Evolutionary conservation across 1,140 invertebrate genomes (phyloP).

Genomic region (Drosophila oshimai): DNA sequence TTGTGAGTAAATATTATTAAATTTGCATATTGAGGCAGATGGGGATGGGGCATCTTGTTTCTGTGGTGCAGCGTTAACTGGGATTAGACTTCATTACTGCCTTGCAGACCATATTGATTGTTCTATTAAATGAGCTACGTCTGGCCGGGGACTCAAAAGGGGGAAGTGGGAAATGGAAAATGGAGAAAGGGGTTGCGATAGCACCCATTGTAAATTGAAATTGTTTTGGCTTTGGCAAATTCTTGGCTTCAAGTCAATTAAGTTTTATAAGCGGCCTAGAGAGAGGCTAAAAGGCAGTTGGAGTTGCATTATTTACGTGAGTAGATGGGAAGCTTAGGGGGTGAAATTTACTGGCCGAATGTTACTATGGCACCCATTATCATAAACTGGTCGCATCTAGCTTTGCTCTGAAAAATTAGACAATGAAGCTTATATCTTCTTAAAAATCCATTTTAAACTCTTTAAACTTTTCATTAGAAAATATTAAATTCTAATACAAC

Average conservation of each 20-base stretch:
- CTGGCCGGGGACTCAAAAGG: slow-evolving; percentile 14
- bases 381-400: neutral
- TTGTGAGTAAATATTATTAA: slow-evolving; percentile 72
- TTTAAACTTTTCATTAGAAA: too few relatives aligned
- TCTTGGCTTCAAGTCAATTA: slow-evolving; percentile 66
- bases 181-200: neutral
- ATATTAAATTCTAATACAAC: too few relatives aligned
- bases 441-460: too few relatives aligned
- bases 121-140: slow-evolving; percentile 71
- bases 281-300: slow-evolving; percentile 2
- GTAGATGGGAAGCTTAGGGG: slow-evolving; percentile 8
- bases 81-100: slow-evolving; percentile 77
- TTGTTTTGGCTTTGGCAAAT: slow-evolving; percentile 68
- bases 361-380: neutral
- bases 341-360: slow-evolving; percentile 4
- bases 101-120: slow-evolving; percentile 68
- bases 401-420: neutral
- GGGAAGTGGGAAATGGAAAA: neutral
- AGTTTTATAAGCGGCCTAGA: slow-evolving; percentile 56
- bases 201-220: slow-evolving; percentile 62
- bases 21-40: slow-evolving; percentile 53
- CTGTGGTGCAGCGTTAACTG: slow-evolving; percentile 54
- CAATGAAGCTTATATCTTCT: too few relatives aligned
- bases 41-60: slow-evolving; percentile 32
- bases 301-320: slow-evolving; percentile 26